Base-by-base conservation (phyloP, 2,888 invertebrate genomes). In the Yponomeuta sedellus region DNA sequence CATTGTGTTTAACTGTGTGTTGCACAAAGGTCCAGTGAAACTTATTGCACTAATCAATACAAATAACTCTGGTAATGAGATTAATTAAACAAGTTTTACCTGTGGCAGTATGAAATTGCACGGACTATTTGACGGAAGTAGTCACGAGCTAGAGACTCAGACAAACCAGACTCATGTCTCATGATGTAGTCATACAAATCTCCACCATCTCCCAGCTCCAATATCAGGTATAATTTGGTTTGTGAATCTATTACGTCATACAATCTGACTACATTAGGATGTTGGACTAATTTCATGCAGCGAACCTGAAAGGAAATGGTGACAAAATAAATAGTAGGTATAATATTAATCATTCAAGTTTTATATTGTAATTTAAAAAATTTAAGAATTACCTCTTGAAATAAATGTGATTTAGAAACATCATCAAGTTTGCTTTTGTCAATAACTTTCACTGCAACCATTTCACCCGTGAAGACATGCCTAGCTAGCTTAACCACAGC, bases 191-290 rank as follows among this genome's bases (percentile, higher is more conserved):
- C 99, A 88, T 99, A 99, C 77, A 99, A 94, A 92, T 99, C 99
- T 63, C 98, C 98, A 64, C 99, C 99, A 91, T 99, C 99, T 19
- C 98, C 99, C 78, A 99, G 92, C 92, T 99, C 99, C 81, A 99
- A 92, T 82, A 99, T 98, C 85, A 98, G 93, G 91, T 98, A 98
- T 78, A 99, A 93, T 91, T 99, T 99, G 70, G 98, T 98, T 85
- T 98, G 97, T 56, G 99, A 99, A 91, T 99, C 99, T 81, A 99
- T 99, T 70, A 99, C 99, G 93, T 99, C 99, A 91, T 99, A 99
- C 64, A 99, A 92, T 67, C 99, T 93, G 63, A 99, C 99, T 58
- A 99, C 99, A 92, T 99, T 98, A 44, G 99, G 99, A 92, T 99
- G 99, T 85, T 99, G 99, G 63, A 99, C 99, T 75, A 99, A 91